phyloP scores from a whole-genome alignment of 2,797 vertebrate species.

The Sebastolobus alascanus region DNA sequence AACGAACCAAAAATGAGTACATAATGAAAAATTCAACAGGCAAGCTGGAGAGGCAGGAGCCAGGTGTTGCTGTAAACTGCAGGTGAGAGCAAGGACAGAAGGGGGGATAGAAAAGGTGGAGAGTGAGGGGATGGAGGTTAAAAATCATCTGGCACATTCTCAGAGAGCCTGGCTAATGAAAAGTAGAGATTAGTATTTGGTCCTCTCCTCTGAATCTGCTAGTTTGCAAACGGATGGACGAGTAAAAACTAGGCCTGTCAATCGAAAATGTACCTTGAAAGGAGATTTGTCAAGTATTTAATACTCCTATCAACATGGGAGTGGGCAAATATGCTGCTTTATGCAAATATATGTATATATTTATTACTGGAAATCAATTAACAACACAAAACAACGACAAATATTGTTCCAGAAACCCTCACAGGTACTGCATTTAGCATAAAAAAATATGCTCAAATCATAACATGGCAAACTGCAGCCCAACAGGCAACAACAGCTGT shows the following conservation, averaged over 20 bases:
- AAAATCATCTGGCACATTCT: slow-evolving; percentile 36
- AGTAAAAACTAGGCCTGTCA: background rate
- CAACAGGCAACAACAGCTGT: no score
- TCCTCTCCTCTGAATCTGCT: background rate
- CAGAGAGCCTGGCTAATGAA: background rate
- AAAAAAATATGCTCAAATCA: no score
- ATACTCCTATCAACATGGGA: no score
- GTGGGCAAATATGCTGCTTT: no score
- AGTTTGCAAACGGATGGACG: background rate
- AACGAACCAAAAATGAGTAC: slow-evolving; percentile 58
- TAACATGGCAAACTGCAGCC: no score
- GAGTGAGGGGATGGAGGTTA: slow-evolving; percentile 11
- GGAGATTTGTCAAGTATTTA: no score
- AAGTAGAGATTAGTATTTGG: background rate
- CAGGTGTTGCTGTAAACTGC: slow-evolving; percentile 65
- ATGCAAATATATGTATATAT: no score
- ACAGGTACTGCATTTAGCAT: no score
- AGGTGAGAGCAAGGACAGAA: slow-evolving; percentile 63
- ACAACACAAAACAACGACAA: no score
- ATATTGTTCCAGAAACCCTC: no score
- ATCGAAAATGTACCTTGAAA: no score
- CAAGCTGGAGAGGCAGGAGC: slow-evolving; percentile 61
- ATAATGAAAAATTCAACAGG: slow-evolving; percentile 76
- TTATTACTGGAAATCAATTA: background rate
- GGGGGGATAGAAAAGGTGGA: background rate